Conservation (phyloP, 2,113 vertebrate species). For the Spheniscus mendiculus region DNA sequence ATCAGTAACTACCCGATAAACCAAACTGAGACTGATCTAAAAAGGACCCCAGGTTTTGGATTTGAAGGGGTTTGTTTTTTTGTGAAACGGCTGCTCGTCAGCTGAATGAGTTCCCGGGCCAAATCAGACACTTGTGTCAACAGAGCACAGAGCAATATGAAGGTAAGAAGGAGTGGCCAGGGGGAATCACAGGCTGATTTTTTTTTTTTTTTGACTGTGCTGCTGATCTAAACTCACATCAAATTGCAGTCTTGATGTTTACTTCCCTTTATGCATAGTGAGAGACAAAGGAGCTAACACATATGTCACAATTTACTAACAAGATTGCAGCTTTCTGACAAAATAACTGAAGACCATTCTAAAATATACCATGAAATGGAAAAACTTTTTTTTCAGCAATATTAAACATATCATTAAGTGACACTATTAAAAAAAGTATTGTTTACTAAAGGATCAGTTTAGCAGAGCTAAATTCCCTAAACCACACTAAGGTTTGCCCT, state of each 20-base stretch:
- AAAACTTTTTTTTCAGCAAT: neutral
- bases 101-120: neutral
- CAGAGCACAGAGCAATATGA: neutral
- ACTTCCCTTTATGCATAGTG: neutral
- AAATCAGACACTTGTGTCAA: neutral
- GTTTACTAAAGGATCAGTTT: neutral
- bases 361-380: neutral
- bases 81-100: neutral
- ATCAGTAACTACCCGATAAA: neutral
- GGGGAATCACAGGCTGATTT: neutral
- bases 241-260: neutral
- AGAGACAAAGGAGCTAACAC: neutral
- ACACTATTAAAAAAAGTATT: neutral
- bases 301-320: neutral
- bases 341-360: neutral
- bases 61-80: neutral
- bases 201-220: neutral
- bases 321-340: neutral
- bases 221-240: neutral
- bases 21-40: neutral
- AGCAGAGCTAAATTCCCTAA: neutral
- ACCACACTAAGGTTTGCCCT: neutral
- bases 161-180: neutral
- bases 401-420: neutral
- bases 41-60: neutral